Evolutionary conservation across 1,140 invertebrate species (phyloP), one percentile per base, ranked within the genome.

Genomic region (Drosophila leontia): DNA sequence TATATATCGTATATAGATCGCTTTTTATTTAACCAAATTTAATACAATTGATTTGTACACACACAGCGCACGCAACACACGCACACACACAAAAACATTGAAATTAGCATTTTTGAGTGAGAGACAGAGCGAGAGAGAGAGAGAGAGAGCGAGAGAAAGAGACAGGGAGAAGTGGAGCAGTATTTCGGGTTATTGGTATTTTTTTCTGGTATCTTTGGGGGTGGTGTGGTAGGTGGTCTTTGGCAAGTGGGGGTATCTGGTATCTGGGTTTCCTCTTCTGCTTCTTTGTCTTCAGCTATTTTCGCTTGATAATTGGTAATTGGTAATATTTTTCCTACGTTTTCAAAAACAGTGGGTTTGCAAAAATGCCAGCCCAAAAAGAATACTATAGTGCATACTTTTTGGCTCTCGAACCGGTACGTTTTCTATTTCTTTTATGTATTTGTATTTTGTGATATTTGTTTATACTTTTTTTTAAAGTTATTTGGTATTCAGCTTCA

Each of bases 41-140:
- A 91, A 91, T 91, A 91, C 88, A 91, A 88, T 68, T 86, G 64
- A 72, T 75, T 90, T 69, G 60, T 70, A 81, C 71, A 81, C 76
- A 83, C 75, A 75, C 58, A 77, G 47, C 58, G 72, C 78, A 72
- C 78, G 65, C 60, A 59, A 59, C 67, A 65, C 70, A 67, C 63
- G 51, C 60, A 74, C 83, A 83, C 70, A 86, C 70, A 83, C 61
- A 86, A 87, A 84, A 84, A 84, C 82, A 84, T 84, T 85, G 82
- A 86, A 85, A 85, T 86, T 85, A 85, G 82, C 82, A 81, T 72
- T 71, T 71, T 72, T 72, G 29, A 72, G 69, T 60, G 67, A 72
- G 44, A 72, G 44, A 72, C 34, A 70, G 37, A 70, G 37, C 67
- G 41, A 55, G 34, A 68, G 35, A 50, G 17, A n/a, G 64, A 48